These are phyloP conservation scores for Panopea generosa DNA, from an alignment of 2,888 invertebrate species.

Conservation along the genomic window DNA sequence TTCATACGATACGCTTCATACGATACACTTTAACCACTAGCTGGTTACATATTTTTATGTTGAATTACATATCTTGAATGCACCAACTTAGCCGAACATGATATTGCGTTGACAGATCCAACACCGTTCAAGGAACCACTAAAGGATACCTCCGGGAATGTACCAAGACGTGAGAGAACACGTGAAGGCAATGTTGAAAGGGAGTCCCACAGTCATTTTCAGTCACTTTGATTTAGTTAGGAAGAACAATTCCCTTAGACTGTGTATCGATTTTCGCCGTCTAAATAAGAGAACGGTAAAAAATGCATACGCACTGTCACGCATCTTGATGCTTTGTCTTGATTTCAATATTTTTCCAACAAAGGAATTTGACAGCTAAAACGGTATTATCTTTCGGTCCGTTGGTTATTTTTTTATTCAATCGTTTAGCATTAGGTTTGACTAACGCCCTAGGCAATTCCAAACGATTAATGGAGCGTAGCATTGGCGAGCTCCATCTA, in stretches of 20 bases:
- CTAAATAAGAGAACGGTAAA: background rate
- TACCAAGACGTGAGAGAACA: conserved; percentile 14
- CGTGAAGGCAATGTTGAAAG: conserved; percentile 5
- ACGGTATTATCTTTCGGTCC: conserved; percentile 64
- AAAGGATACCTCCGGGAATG: conserved; percentile 8
- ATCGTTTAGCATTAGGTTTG: conserved; percentile 42
- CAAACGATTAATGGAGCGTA: conserved; percentile 54
- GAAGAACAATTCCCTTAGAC: background rate
- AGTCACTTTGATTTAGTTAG: conserved; percentile 1
- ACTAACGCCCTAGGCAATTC: conserved; percentile 21
- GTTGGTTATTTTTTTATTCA: conserved; percentile 63
- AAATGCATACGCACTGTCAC: conserved; percentile 2
- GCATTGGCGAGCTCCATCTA: conserved; percentile 23
- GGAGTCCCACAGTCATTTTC: background rate
- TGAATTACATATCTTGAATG: background rate
- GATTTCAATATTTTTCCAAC: conserved; percentile 18
- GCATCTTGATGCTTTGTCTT: conserved; percentile 1
- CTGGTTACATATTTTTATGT: background rate
- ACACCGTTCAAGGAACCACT: conserved; percentile 8
- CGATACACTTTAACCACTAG: no score
- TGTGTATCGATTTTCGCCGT: no score
- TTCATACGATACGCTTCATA: background rate
- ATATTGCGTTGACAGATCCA: background rate
- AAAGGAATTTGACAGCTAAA: conserved; percentile 51
- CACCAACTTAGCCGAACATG: background rate